Evolutionary conservation across 1,140 invertebrate species (phyloP), one percentile per base, ranked within the genome.

Genomic region (Periplaneta americana): DNA sequence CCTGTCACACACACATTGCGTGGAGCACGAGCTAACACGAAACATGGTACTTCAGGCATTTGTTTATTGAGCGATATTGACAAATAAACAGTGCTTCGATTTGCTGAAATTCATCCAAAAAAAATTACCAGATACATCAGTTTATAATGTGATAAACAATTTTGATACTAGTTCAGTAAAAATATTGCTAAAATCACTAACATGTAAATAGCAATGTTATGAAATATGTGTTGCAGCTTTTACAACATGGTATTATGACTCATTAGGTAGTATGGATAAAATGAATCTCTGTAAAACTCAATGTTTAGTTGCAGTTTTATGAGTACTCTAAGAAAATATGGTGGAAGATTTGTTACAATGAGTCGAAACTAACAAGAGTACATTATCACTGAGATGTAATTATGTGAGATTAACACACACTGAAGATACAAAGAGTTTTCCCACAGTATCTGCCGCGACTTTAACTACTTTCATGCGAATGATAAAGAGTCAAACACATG

Each of bases 381-480:
- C 48, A 28, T 28, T 66, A 13, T 66, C n/a, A 66, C n/a, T 28
- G 5, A 18, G 48, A 66, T 66, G 48, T n/a, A 66, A 66, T 66
- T n/a, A 66, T 28, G 48, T 48, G 48, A 66, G 48, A 66, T n/a
- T 66, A n/a, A n/a, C 48, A 66, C 22, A 66, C n/a, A 66, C 48
- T 28, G 48, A 36, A 78, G 76, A 39, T 78, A 78, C 34, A 28
- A 31, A 77, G 76, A 36, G 76, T 78, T 34, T 36, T 36, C 35
- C 36, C 76, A 78, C 76, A 78, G 76, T 78, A 78, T 78, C 76
- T 78, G 76, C 76, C 35, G 76, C 76, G 28, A 78, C 76, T 78
- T 78, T 78, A 78, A 78, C 76, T 78, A 78, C 76, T 22, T 28
- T 78, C 35, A 78, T 78, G 36, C 35, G 36, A 78, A 78, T 39